Evolutionary conservation across 2,113 vertebrate genomes (phyloP).

Genomic region (Carassius carassius): DNA sequence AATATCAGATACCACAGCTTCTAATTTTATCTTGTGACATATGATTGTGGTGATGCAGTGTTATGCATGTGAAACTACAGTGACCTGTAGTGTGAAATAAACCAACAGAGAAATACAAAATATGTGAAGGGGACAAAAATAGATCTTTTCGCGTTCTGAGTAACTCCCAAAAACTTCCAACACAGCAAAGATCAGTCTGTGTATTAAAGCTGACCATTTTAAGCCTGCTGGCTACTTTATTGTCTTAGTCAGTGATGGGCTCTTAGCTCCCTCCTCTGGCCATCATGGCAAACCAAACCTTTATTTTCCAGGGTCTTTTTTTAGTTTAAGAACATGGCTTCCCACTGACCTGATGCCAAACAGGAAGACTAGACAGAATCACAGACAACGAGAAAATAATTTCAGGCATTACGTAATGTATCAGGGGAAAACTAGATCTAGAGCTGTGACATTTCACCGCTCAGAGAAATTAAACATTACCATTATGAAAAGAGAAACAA

Average conservation of each 20-base stretch:
- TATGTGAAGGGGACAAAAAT: background rate
- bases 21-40: background rate
- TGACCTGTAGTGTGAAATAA: background rate
- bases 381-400: too few species aligned
- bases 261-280: constrained; percentile 54
- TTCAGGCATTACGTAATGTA: background rate
- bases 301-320: too few species aligned
- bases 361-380: background rate
- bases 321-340: background rate
- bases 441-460: background rate
- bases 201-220: background rate
- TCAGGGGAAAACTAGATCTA: background rate
- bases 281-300: background rate
- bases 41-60: background rate
- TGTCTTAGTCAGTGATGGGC: background rate
- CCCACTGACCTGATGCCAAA: background rate
- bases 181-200: background rate
- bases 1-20: background rate
- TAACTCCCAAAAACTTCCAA: background rate
- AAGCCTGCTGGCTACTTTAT: background rate
- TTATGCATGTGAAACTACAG: background rate
- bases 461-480: background rate
- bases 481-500: background rate
- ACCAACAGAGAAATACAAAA: too few species aligned
- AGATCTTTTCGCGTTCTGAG: too few species aligned